A percentile compares a stretch with the other conserved stretches of the same genome.
Conservation (phyloP, 2,888 invertebrate species). For the Chaitophorus viminalis region DNA sequence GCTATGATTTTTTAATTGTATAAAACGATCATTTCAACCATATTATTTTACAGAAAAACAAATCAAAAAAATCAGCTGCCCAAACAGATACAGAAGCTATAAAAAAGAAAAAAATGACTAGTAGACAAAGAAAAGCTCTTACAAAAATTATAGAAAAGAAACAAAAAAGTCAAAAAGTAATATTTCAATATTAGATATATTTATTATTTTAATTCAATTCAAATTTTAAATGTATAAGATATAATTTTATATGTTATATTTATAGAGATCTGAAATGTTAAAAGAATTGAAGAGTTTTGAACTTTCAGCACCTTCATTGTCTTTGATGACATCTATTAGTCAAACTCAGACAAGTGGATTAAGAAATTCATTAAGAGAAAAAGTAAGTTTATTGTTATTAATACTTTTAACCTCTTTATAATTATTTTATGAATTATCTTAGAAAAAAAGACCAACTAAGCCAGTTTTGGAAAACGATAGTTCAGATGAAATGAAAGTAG, state of each 20-base stretch:
- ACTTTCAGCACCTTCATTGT: slow-evolving; percentile 45
- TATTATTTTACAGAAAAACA: slow-evolving; percentile 27
- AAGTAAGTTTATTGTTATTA: not conserved
- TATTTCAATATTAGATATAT: not conserved
- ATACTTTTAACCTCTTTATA: slow-evolving; percentile 9
- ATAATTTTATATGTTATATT: not conserved
- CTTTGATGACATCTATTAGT: slow-evolving; percentile 60
- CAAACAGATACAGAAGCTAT: not conserved
- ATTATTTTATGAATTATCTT: not conserved
- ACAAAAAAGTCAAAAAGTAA: slow-evolving; percentile 46
- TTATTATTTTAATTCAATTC: not conserved
- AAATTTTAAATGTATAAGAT: not conserved
- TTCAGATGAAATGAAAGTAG: slow-evolving; percentile 31
- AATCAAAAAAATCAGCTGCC: not conserved
- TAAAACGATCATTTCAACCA: too few relatives aligned
- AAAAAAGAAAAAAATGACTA: slow-evolving; percentile 49
- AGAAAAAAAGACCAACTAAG: slow-evolving; percentile 30
- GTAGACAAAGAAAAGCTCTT: slow-evolving; percentile 47
- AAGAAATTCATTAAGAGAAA: slow-evolving; percentile 43
- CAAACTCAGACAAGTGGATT: slow-evolving; percentile 56
- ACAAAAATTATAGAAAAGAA: slow-evolving; percentile 54
- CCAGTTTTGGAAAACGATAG: not conserved
- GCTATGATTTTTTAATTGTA: too few relatives aligned
- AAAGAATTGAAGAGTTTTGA: slow-evolving; percentile 47
- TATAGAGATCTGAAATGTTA: slow-evolving; percentile 54